Evolutionary conservation across 2,888 invertebrate genomes (phyloP), one percentile per base, ranked within the genome.

Genomic region (Fragum fragum): DNA sequence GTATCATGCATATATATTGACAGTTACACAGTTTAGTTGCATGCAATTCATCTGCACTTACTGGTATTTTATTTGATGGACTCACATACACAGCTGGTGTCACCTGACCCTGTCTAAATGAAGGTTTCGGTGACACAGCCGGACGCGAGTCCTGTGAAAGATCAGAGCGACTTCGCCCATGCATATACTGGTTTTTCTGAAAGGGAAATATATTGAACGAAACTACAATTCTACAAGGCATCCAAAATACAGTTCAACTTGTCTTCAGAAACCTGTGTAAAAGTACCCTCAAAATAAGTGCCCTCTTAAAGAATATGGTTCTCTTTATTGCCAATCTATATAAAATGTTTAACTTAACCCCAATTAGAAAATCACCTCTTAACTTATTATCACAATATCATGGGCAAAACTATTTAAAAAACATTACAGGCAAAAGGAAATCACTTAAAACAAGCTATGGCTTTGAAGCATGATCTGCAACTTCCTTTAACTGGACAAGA

Each of bases 151-250:
- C 81, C 63, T 71, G 81, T 1, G 84, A 66, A 66, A 85, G 73
- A 76, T 85, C 85, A 73, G 85, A 81, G 63, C 81, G 78, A 85
- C 85, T 85, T 36, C 85, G 70, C 53, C 68, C 52, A 69, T 85
- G 66, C 42, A 69, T 28, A 57, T 57, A 42, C 76, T 76, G 55
- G 55, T 39, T 42, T 47, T 21, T 42, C 76, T 76, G 76, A 76
- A 76, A 76, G 18, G 42, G 23, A 66, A 61, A 18, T 9, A 29
- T 32, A 61, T 29, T 32, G 32, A 29, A 29, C 1, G 23, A 61
- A 23, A 23, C 61, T 26, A 57, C 57, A n/a, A 23, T 26, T 14
- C 57, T 26, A 57, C n/a, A 57, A 7, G 28, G 3, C 57, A 57
- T 9, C 2, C 57, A 26, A n/a, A n/a, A n/a, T n/a, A n/a, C n/a